Evolutionary conservation across 2,888 invertebrate genomes (phyloP), one percentile per base, ranked within the genome.

Genomic region (Sminthurides aquaticus): DNA sequence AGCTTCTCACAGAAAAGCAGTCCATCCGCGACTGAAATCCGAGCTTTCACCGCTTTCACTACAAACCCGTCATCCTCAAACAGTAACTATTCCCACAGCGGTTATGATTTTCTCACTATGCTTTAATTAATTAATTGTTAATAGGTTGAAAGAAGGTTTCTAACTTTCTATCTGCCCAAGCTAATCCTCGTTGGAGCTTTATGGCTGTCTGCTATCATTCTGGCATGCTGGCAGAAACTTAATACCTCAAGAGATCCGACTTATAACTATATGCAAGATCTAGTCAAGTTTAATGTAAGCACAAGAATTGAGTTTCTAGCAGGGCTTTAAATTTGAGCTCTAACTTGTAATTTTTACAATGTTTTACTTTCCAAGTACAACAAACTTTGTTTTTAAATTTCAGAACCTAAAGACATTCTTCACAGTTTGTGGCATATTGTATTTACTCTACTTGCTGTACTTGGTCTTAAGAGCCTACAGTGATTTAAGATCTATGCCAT

Each of bases 401-500:
- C 82, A 96, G 95, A 86, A 88, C 59, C 87, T 95, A 77, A 94
- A 95, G 81, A 84, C 90, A 69, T 90, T 91, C 80, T 95, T 96
- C 83, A 91, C 91, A 79, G 84, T 89, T 60, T 87, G 90, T 74
- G 87, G 91, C 68, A 85, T 87, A 60, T 79, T 93, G 74, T 97
- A 97, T 79, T 82, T 95, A 73, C 81, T 91, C 54, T 96, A 95
- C 81, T 82, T 97, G 75, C 78, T 87, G 26, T 84, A 91, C 75
- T 82, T 97, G 69, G 86, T 96, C 74, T 80, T 96, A 66, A 86
- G 89, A 77, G 93, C 97, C 25, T 97, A 95, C 79, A 92, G 90
- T 69, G 97, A 98, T 80, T 82, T 98, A 60, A 84, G 95, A 76
- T 90, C 91, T 49, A 96, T 98, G 96, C 96, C 97, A 69, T 97